Evolutionary conservation across 1,140 invertebrate species (phyloP).

Genomic region (Anastatus disparis): DNA sequence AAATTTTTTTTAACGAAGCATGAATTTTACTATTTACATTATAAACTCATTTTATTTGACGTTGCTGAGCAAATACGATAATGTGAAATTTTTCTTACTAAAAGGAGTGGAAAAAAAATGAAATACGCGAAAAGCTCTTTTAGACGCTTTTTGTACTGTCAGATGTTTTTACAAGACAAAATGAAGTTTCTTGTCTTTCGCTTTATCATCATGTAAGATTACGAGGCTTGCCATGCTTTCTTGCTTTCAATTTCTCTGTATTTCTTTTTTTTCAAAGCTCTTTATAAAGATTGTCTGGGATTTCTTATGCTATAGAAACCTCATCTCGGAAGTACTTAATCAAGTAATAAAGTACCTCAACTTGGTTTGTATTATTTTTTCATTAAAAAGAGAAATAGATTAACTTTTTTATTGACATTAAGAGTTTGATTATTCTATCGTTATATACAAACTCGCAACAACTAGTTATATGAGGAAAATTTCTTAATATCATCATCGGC

Average conservation of each 20-base stretch:
- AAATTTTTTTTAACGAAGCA: not conserved
- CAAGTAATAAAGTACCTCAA: not conserved
- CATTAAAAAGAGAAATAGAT: too few relatives aligned
- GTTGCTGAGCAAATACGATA: not conserved
- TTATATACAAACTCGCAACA: too few relatives aligned
- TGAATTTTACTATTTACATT: not conserved
- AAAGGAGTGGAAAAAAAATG: not conserved
- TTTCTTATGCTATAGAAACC: not conserved
- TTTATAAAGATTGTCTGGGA: not conserved
- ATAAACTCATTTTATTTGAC: not conserved
- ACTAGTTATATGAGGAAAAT: too few relatives aligned
- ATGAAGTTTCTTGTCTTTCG: conserved; percentile 16
- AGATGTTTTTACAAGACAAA: conserved; percentile 1
- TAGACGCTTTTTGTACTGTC: conserved; percentile 7
- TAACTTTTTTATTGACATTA: too few relatives aligned
- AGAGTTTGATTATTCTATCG: too few relatives aligned
- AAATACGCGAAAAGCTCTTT: not conserved
- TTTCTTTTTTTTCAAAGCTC: not conserved
- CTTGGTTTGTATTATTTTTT: not conserved
- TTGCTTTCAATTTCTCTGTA: not conserved
- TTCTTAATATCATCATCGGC: too few relatives aligned
- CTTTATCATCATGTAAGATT: conserved; percentile 25
- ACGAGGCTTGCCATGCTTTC: not conserved
- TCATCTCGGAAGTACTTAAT: not conserved
- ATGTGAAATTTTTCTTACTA: not conserved